A percentile compares a stretch with the other conserved stretches of the same genome.
Conservation (phyloP, 1,140 invertebrate species). For the Oryzaephilus surinamensis region DNA sequence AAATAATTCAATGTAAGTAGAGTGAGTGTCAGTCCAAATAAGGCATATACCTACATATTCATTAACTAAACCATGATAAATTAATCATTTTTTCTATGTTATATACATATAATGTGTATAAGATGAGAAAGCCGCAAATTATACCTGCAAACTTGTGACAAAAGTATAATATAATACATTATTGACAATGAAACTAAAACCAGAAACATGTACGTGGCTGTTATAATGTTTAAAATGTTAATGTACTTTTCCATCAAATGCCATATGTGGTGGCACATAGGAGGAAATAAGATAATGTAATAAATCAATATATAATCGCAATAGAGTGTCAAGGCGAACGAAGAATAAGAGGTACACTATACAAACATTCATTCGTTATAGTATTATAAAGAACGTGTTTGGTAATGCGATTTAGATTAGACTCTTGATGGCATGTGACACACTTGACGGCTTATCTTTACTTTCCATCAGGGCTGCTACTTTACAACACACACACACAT, state of each 20-base stretch:
- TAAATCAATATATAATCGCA: slow-evolving; percentile 29
- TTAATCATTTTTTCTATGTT: too few relatives aligned
- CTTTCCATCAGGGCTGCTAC: slow-evolving; percentile 9
- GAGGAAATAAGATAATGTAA: slow-evolving; percentile 23
- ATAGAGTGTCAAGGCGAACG: slow-evolving; percentile 16
- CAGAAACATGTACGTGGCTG: slow-evolving; percentile 12
- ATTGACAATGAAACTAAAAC: too few relatives aligned
- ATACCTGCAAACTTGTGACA: too few relatives aligned
- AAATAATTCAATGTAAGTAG: too few relatives aligned
- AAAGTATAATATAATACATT: too few relatives aligned
- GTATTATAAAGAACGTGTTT: too few relatives aligned
- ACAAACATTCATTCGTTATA: slow-evolving; percentile 12
- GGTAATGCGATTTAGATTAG: slow-evolving; percentile 30
- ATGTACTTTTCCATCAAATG: slow-evolving; percentile 14
- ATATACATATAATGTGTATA: too few relatives aligned
- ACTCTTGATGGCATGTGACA: slow-evolving; percentile 27
- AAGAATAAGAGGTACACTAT: slow-evolving; percentile 13
- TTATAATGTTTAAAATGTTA: slow-evolving; percentile 13
- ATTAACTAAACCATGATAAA: too few relatives aligned
- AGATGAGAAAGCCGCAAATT: too few relatives aligned
- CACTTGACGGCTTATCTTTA: slow-evolving; percentile 24
- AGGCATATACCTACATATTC: too few relatives aligned
- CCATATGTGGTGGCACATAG: slow-evolving; percentile 1
- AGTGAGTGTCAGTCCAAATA: too few relatives aligned
- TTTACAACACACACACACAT: too few relatives aligned